Evolutionary conservation across 1,140 invertebrate species (phyloP).

Genomic region (Orchestia grillus): DNA sequence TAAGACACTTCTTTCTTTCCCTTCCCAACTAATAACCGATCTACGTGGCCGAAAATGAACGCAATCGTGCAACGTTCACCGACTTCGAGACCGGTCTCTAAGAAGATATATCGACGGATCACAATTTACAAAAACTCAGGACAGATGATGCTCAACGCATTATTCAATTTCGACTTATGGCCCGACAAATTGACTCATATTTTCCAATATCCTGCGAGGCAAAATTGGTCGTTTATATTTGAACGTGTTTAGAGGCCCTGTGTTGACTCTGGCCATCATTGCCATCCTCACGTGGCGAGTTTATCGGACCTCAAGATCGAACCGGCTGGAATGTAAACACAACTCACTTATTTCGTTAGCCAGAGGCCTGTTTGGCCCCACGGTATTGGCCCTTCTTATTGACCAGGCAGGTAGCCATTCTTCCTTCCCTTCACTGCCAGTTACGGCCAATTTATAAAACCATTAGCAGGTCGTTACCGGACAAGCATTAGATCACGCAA

Average conservation of each 20-base stretch:
- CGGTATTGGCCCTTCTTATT: slow-evolving; percentile 52
- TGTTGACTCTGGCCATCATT: neutral
- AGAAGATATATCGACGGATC: neutral
- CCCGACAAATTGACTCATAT: neutral
- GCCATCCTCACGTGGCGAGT: neutral
- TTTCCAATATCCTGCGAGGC: neutral
- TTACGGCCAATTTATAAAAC: slow-evolving; percentile 56
- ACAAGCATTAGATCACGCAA: slow-evolving; percentile 55
- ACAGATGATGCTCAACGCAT: neutral
- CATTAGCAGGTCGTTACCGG: slow-evolving; percentile 53
- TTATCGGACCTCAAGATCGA: neutral
- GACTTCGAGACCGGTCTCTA: neutral
- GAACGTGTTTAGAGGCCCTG: neutral
- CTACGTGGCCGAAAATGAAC: neutral
- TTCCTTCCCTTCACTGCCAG: slow-evolving; percentile 46
- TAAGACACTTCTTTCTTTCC: neutral
- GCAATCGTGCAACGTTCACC: neutral
- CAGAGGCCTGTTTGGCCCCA: neutral
- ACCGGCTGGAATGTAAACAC: neutral
- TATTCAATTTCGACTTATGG: neutral
- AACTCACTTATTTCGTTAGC: slow-evolving; percentile 54
- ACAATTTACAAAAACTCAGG: neutral
- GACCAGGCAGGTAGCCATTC: slow-evolving; percentile 47
- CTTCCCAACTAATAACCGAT: neutral
- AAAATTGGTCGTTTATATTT: neutral